Percentiles rank a stretch among this genome's conserved stretches.
phyloP scores from a whole-genome alignment of 1,140 invertebrate genomes.

The Cydia fagiglandana region DNA sequence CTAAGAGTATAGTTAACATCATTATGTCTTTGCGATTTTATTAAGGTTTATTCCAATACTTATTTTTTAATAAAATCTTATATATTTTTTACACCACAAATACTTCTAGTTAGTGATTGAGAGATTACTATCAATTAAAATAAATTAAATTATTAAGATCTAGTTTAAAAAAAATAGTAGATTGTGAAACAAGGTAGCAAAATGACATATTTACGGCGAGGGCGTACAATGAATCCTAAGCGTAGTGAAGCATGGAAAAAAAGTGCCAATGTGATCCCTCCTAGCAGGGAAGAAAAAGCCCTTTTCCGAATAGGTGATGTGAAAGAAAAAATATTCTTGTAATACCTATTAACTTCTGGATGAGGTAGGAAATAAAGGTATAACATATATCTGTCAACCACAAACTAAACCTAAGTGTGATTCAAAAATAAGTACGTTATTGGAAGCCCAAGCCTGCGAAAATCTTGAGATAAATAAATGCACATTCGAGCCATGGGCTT shows the following conservation, averaged over 20 bases:
- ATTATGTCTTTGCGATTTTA: background rate
- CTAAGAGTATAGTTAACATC: conserved; percentile 4
- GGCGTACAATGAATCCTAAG: too few relatives aligned
- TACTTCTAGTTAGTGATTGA: background rate
- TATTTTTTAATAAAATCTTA: background rate
- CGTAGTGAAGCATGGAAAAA: too few relatives aligned
- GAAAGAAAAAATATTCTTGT: too few relatives aligned
- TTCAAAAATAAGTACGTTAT: conserved; percentile 9
- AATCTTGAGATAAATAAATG: conserved; percentile 6
- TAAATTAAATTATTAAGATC: too few relatives aligned
- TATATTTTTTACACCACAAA: background rate
- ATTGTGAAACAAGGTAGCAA: too few relatives aligned
- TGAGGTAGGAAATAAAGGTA: too few relatives aligned
- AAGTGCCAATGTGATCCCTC: too few relatives aligned
- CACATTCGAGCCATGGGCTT: conserved; percentile 2
- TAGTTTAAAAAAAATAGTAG: too few relatives aligned
- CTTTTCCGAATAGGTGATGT: too few relatives aligned
- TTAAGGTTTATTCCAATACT: background rate
- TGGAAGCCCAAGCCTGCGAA: conserved; percentile 21
- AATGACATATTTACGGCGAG: too few relatives aligned
- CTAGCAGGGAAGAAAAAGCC: too few relatives aligned
- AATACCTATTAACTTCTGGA: too few relatives aligned
- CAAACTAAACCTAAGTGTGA: background rate
- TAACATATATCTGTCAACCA: background rate
- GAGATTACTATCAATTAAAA: background rate